Conservation (phyloP, 2,113 vertebrate species). For the Corythaixoides concolor region DNA sequence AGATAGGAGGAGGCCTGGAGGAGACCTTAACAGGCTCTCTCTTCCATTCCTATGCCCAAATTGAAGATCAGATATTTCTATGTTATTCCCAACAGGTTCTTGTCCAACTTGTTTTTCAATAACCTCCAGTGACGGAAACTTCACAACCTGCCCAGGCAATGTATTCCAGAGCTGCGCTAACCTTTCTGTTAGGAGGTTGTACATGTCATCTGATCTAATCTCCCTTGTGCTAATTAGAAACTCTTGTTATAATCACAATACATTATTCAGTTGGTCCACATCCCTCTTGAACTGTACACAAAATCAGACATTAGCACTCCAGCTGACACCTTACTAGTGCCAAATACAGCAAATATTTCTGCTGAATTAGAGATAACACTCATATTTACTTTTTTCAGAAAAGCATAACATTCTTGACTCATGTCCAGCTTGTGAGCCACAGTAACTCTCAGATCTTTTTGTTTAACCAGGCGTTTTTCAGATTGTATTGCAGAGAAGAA, state of each 20-base stretch:
- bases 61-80: neutral
- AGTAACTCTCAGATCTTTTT: neutral
- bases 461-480: neutral
- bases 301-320: slow-evolving; percentile 8
- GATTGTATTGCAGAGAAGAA: neutral
- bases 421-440: neutral
- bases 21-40: neutral
- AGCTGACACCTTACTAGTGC: slow-evolving; percentile 11
- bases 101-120: neutral
- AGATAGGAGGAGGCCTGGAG: neutral
- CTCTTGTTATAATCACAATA: neutral
- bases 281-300: neutral
- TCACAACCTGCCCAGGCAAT: neutral
- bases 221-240: slow-evolving; percentile 19
- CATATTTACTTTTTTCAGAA: slow-evolving; percentile 24
- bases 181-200: neutral
- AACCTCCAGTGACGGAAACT: neutral
- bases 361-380: slow-evolving; percentile 25
- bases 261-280: neutral
- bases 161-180: neutral
- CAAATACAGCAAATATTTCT: slow-evolving; percentile 58
- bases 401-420: slow-evolving; percentile 28
- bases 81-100: neutral
- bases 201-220: slow-evolving; percentile 26
- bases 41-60: neutral